Conservation (phyloP, 2,797 vertebrate species). For the Pygocentrus nattereri region DNA sequence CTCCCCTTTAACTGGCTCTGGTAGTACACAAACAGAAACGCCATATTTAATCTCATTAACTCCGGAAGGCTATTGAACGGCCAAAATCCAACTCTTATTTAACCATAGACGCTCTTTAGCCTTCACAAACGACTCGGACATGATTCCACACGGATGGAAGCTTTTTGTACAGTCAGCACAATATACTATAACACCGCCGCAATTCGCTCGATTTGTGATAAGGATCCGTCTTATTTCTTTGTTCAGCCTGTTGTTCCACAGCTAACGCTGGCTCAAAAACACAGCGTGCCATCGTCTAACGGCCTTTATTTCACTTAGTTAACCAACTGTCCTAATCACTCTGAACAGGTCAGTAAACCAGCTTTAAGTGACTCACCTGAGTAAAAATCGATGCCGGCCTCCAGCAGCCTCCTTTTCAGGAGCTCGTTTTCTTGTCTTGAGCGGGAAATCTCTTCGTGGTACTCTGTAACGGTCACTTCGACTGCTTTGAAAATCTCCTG, state of each 20-base stretch:
- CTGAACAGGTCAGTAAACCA: not conserved
- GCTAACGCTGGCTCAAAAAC: not conserved
- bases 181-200: too few relatives aligned
- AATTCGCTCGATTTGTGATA: too few relatives aligned
- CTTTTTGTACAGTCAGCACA: too few relatives aligned
- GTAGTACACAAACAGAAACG: not conserved
- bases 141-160: not conserved
- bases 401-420: slow-evolving; percentile 49
- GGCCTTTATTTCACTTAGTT: not conserved
- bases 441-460: slow-evolving; percentile 55
- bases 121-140: not conserved
- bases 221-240: not conserved
- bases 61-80: not conserved
- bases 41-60: not conserved
- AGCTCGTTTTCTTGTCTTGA: slow-evolving; percentile 52
- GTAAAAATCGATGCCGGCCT: slow-evolving; percentile 48
- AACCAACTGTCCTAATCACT: too few relatives aligned
- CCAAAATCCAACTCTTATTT: too few relatives aligned
- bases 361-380: slow-evolving; percentile 36
- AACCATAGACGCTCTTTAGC: too few relatives aligned
- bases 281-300: not conserved
- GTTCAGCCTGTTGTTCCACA: not conserved
- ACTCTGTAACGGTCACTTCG: slow-evolving; percentile 56
- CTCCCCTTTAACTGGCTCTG: too few relatives aligned
- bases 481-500: slow-evolving; percentile 61